Base-by-base conservation (phyloP, 2,113 vertebrate genomes). In the Thamnaconus septentrionalis region DNA sequence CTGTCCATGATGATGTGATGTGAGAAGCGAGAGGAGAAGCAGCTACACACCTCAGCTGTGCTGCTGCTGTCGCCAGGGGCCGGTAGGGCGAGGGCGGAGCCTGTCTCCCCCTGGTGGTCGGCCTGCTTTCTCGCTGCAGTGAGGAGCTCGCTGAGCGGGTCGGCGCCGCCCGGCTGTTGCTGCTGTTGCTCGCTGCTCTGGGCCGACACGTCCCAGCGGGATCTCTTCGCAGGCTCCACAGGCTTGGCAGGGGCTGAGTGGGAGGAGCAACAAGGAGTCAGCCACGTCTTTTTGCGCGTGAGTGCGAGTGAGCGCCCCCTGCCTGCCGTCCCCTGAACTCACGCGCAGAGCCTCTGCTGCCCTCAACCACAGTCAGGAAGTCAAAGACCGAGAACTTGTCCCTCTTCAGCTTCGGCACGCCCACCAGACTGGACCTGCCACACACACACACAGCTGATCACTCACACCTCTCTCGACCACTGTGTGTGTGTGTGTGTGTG, bases 331-430 rank as follows among this genome's bases (percentile, higher is more conserved):
- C 1, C 5, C 3, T 3, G 5, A 0, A 45, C 3, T 31, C 51
- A 85, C 87, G 81, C 72, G 76, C 0, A 0, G 12, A 5, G 6
- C 76, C 60, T 47, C 44, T n/a, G 69, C 45, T 61, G 18, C 18
- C 18, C n/a, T 95, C 94, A 0, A 90, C 4, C 41, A 97, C 7
- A 0, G 90, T 93, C 83, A 99, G 85, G 84, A 99, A 99, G 90
- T 97, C 98, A 75, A 98, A 99, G 48, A 99, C 94, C 0, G 97
- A 99, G 67, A 94, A 99, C 71, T 96, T 98, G 79, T 98, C 96
- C 55, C 95, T 92, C 90, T 97, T 98, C 70, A 99, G 94, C 87
- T 94, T 95, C 3, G 94, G 95, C 59, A 98, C 79, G 8, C 97
- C 97, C 51, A 94, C 91, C 44, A 92, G 1, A 4, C 92, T 86